A percentile compares a stretch with the other conserved stretches of the same genome.
These are phyloP conservation scores for Silurus glanis DNA, from an alignment of 2,113 vertebrate species.

Conservation along the genomic window DNA sequence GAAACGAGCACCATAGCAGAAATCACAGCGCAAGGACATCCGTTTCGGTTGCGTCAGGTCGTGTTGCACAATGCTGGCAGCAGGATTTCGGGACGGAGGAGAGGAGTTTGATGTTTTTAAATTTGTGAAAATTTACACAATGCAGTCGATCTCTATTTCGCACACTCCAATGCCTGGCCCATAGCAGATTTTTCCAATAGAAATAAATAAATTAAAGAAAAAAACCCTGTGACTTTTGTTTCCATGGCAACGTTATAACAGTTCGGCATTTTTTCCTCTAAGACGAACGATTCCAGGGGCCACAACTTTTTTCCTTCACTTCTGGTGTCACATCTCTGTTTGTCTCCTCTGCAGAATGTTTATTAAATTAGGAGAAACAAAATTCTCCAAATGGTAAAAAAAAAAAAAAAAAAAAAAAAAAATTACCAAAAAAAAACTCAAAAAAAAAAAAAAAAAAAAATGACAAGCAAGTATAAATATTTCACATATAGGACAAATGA, in stretches of 20 bases:
- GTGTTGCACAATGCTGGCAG: slow-evolving; percentile 14
- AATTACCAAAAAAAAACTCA: too few species aligned
- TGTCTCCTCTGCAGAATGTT: slow-evolving; percentile 9
- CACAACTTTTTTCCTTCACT: slow-evolving; percentile 73
- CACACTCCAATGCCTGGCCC: slow-evolving; percentile 56
- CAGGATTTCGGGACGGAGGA: slow-evolving; percentile 22
- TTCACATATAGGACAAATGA: background rate
- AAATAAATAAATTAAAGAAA: slow-evolving; percentile 44
- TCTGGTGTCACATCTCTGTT: slow-evolving; percentile 53
- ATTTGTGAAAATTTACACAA: slow-evolving; percentile 47
- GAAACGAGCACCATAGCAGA: background rate
- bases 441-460: background rate
- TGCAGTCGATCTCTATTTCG: slow-evolving; percentile 29
- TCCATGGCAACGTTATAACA: slow-evolving; percentile 68
- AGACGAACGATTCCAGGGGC: slow-evolving; percentile 62
- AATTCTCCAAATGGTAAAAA: slow-evolving; percentile 1
- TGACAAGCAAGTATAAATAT: background rate
- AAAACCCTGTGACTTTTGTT: slow-evolving; percentile 56
- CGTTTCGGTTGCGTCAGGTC: background rate
- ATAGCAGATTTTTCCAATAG: slow-evolving; percentile 63
- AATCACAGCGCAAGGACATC: background rate
- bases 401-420: background rate
- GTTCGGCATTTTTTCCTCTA: slow-evolving; percentile 68
- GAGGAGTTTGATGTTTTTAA: background rate
- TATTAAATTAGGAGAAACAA: background rate